Conservation (phyloP, 2,113 vertebrate species). For the Sturnira hondurensis region DNA sequence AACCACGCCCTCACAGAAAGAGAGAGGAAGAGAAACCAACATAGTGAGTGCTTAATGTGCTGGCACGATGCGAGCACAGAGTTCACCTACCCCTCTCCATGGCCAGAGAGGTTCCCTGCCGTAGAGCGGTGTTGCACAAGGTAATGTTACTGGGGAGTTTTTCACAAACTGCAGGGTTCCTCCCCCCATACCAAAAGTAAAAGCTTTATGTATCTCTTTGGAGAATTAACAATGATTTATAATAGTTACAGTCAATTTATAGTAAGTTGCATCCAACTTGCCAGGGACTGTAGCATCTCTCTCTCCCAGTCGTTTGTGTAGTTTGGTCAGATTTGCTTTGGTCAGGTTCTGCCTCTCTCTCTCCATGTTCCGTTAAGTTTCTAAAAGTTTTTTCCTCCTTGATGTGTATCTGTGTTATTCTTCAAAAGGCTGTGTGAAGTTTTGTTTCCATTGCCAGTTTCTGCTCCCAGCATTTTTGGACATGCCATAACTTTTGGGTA, state of each 20-base stretch:
- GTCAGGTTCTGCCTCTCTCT: not conserved
- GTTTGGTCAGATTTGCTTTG: not conserved
- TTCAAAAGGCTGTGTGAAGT: not conserved
- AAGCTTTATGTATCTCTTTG: not conserved
- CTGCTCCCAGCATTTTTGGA: not conserved
- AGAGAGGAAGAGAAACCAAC: constrained; percentile 90
- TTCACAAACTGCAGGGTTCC: not conserved
- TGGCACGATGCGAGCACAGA: constrained; percentile 83
- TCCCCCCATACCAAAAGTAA: not conserved
- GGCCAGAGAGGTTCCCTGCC: constrained; percentile 90
- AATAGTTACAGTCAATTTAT: not conserved
- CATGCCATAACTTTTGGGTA: not conserved
- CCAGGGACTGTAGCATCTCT: not conserved
- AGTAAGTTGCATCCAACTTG: not conserved
- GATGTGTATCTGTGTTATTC: not conserved
- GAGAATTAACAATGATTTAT: constrained; percentile 25
- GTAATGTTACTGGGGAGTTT: constrained; percentile 72
- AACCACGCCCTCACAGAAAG: constrained; percentile 85
- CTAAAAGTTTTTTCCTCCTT: not conserved
- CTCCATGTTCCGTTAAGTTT: not conserved
- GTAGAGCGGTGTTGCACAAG: constrained; percentile 87
- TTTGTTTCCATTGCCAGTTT: not conserved
- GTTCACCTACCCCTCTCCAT: constrained; percentile 84
- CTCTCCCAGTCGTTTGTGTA: not conserved
- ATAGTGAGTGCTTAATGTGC: constrained; percentile 91